Percentiles rank a stretch among this genome's conserved stretches.
phyloP scores from a whole-genome alignment of 1,140 invertebrate genomes.

The Panonychus citri region DNA sequence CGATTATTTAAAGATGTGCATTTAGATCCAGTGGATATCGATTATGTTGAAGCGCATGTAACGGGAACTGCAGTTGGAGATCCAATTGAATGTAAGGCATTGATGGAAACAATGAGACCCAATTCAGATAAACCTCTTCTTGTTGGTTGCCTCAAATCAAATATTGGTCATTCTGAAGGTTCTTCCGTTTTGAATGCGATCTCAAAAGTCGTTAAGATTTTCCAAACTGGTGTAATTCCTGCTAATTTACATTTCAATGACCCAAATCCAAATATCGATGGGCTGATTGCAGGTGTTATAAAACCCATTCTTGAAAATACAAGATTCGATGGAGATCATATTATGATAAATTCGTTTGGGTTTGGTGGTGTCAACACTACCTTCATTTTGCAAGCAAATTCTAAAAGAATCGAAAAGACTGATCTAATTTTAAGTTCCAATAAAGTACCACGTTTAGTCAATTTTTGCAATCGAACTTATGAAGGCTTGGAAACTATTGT shows the following conservation, averaged over 20 bases:
- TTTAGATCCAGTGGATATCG: conserved; percentile 20
- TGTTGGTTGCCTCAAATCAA: conserved; percentile 87
- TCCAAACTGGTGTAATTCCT: conserved; percentile 64
- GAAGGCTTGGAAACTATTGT: conserved; percentile 23
- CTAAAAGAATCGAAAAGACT: conserved; percentile 24
- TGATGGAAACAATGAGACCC: conserved; percentile 52
- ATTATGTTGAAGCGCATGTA: conserved; percentile 25
- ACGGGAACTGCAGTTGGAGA: conserved; percentile 34
- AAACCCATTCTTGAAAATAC: conserved; percentile 29
- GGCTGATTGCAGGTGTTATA: conserved; percentile 54
- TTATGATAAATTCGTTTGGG: conserved; percentile 11
- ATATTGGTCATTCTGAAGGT: conserved; percentile 91
- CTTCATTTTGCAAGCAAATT: conserved; percentile 32
- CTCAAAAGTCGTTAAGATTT: conserved; percentile 42
- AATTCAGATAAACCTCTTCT: conserved; percentile 41
- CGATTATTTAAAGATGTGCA: conserved; percentile 20
- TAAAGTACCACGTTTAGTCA: conserved; percentile 19
- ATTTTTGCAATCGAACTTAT: conserved; percentile 25
- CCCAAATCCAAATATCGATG: conserved; percentile 72
- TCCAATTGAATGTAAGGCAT: conserved; percentile 55
- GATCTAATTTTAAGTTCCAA: conserved; percentile 9
- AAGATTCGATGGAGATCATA: conserved; percentile 9
- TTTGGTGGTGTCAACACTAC: conserved; percentile 11
- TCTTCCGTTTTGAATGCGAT: conserved; percentile 64
- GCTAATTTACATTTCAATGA: conserved; percentile 67